phyloP scores from a whole-genome alignment of 2,113 vertebrate genomes.

The Aspiorhynchus laticeps region DNA sequence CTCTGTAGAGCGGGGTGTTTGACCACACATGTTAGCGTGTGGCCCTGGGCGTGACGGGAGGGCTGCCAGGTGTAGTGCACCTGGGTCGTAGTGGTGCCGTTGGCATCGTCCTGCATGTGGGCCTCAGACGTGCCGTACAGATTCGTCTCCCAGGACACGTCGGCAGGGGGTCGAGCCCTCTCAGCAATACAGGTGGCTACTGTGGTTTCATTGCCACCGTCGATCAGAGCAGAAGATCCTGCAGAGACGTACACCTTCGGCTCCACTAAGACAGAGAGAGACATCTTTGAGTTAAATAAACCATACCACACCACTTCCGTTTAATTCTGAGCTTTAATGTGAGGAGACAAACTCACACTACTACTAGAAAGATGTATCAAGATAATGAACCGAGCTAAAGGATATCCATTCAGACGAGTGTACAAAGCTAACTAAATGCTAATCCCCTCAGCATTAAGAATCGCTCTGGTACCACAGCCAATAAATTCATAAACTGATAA shows the following conservation, averaged over 20 bases:
- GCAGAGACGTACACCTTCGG: conserved; percentile 89
- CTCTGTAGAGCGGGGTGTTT: conserved; percentile 89
- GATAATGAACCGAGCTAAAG: not conserved
- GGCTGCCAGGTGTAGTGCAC: conserved; percentile 90
- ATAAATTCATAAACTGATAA: conserved; percentile 37
- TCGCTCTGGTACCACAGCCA: conserved; percentile 23
- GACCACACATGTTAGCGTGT: conserved; percentile 87
- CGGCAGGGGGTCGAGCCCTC: conserved; percentile 88
- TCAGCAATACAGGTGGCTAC: conserved; percentile 93
- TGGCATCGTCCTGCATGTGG: conserved; percentile 81
- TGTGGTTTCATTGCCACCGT: conserved; percentile 88
- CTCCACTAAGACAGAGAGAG: conserved; percentile 80
- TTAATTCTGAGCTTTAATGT: conserved; percentile 16
- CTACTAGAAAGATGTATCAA: not conserved
- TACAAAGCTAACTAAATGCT: conserved; percentile 24
- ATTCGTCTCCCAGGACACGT: conserved; percentile 89
- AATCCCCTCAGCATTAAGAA: not conserved
- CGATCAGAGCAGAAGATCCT: conserved; percentile 87
- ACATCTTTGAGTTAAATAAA: not conserved
- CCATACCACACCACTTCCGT: not conserved
- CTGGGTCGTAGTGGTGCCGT: conserved; percentile 89
- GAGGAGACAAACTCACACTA: not conserved
- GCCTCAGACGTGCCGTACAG: conserved; percentile 86
- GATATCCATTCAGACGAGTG: not conserved
- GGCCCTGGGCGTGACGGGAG: conserved; percentile 87